These are phyloP conservation scores for Acleris laterana DNA, from an alignment of 2,888 invertebrate species.

Conservation along the genomic window DNA sequence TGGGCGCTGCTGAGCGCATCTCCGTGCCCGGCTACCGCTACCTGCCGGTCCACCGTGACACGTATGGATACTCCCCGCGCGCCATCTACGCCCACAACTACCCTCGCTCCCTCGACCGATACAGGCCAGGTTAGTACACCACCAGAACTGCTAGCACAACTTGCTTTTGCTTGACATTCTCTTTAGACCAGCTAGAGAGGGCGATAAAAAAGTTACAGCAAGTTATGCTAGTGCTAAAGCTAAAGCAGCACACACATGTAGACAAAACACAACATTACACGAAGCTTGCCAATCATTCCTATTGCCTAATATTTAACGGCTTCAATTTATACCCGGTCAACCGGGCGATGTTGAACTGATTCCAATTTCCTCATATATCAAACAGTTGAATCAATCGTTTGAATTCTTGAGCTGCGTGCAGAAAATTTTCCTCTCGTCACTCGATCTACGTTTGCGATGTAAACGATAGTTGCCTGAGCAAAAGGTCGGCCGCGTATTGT, in stretches of 20 bases:
- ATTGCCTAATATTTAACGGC: not conserved
- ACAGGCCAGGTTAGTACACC: conserved; percentile 92
- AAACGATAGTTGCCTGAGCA: conserved; percentile 1
- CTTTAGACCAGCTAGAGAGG: no score
- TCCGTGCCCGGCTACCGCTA: conserved; percentile 95
- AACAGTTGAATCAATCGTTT: conserved; percentile 1
- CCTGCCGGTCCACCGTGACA: conserved; percentile 94
- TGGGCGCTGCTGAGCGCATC: conserved; percentile 92
- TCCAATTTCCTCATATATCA: not conserved
- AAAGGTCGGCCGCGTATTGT: conserved; percentile 28
- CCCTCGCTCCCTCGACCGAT: conserved; percentile 88
- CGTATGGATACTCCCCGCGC: conserved; percentile 95
- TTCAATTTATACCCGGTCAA: no score
- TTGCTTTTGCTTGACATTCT: no score
- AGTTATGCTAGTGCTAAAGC: no score
- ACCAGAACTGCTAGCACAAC: no score
- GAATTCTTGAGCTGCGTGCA: not conserved
- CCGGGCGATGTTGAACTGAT: not conserved
- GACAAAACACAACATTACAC: conserved; percentile 11
- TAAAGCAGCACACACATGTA: conserved; percentile 5
- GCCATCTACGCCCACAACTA: conserved; percentile 94
- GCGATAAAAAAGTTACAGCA: no score
- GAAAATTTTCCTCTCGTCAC: not conserved
- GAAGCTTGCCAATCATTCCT: conserved; percentile 18
- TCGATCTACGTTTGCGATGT: not conserved